These are phyloP conservation scores for Nestor notabilis DNA, from an alignment of 2,113 vertebrate genomes.

Conservation along the genomic window DNA sequence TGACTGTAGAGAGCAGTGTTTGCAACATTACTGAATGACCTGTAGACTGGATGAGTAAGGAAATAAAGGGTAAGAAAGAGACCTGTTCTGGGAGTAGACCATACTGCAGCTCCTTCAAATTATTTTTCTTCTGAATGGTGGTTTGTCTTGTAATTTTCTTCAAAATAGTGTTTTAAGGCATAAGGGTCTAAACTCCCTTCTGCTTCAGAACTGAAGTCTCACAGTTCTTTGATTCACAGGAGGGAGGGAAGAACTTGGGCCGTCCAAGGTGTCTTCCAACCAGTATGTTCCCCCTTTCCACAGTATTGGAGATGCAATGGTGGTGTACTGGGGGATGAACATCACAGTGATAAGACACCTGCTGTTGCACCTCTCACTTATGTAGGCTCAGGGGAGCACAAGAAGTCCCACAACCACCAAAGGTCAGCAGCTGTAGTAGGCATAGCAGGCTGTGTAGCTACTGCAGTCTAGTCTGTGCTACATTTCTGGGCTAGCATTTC, in stretches of 20 bases:
- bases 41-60: background rate
- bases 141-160: background rate
- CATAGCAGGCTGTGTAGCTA: background rate
- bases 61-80: background rate
- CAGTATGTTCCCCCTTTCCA: background rate
- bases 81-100: background rate
- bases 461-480: background rate
- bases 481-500: background rate
- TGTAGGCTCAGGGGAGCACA: background rate
- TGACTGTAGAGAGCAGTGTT: constrained; percentile 40
- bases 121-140: background rate
- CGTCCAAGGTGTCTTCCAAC: background rate
- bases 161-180: background rate
- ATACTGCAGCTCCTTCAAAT: background rate
- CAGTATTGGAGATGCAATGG: background rate
- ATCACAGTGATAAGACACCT: background rate
- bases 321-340: background rate
- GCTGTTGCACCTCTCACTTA: background rate
- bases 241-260: background rate
- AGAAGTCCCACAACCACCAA: background rate
- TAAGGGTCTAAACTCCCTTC: background rate
- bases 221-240: background rate
- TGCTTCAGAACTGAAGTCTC: background rate
- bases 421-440: background rate
- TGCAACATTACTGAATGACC: background rate